Evolutionary conservation across 2,797 vertebrate genomes (phyloP).

Genomic region (Perodicticus potto): DNA sequence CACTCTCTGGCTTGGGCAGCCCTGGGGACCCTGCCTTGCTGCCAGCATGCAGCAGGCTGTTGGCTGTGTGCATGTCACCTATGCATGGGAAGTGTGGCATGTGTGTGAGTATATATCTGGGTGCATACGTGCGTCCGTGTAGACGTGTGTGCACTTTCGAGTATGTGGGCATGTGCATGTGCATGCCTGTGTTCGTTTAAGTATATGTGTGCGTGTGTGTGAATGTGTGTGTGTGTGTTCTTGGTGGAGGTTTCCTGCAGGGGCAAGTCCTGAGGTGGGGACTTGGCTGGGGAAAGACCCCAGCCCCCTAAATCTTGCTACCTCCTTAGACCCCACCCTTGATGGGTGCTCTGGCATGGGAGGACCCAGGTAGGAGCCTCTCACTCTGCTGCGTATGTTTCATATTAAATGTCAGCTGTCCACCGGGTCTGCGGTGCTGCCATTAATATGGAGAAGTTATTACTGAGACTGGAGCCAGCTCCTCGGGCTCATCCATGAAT

Average conservation of each 20-base stretch:
- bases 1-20: not conserved
- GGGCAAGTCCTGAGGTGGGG: not conserved
- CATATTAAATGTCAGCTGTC: slow-evolving; percentile 79
- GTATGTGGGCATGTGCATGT: not conserved
- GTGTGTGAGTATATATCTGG: not conserved
- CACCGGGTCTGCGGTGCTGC: slow-evolving; percentile 50
- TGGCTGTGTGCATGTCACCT: no score
- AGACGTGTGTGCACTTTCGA: not conserved
- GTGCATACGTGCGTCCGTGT: not conserved
- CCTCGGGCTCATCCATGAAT: slow-evolving; percentile 67
- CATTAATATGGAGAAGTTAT: slow-evolving; percentile 79
- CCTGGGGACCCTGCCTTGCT: not conserved
- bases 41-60: not conserved
- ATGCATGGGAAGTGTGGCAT: not conserved
- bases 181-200: no score
- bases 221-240: not conserved
- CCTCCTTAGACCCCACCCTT: not conserved
- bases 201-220: not conserved
- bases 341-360: not conserved
- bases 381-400: slow-evolving; percentile 55
- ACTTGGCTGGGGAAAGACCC: not conserved
- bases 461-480: slow-evolving; percentile 63
- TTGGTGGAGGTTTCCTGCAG: not conserved
- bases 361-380: slow-evolving; percentile 47
- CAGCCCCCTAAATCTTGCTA: not conserved